phyloP scores from a whole-genome alignment of 2,888 invertebrate species.

The Drosophila koepferae region DNA sequence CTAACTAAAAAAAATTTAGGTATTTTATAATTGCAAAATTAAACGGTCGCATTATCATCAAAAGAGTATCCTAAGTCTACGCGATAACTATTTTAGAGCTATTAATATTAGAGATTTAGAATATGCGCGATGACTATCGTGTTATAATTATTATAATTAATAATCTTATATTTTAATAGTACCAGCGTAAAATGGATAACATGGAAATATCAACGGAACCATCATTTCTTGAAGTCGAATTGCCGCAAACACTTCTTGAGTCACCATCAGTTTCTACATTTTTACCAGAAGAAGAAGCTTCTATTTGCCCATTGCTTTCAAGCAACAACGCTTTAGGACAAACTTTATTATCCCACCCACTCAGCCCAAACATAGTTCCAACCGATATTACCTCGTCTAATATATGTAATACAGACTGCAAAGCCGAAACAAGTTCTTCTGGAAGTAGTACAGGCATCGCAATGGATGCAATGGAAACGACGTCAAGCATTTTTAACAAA shows the following conservation, averaged over 20 bases:
- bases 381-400: conserved; percentile 84
- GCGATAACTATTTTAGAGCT: no score
- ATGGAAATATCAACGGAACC: conserved; percentile 84
- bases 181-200: conserved; percentile 35
- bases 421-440: conserved; percentile 83
- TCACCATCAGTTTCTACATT: conserved; percentile 84
- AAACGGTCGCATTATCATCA: no score
- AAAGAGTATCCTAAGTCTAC: no score
- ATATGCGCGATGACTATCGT: no score
- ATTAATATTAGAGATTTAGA: no score
- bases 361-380: conserved; percentile 87
- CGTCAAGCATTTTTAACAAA: conserved; percentile 79
- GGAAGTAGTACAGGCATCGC: conserved; percentile 84
- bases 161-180: not conserved
- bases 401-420: conserved; percentile 64
- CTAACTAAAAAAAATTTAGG: no score
- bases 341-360: conserved; percentile 87
- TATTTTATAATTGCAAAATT: no score
- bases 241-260: conserved; percentile 80
- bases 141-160: no score
- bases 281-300: conserved; percentile 88
- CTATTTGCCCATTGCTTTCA: conserved; percentile 88
- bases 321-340: conserved; percentile 88
- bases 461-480: conserved; percentile 80
- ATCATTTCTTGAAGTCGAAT: conserved; percentile 81